phyloP scores from a whole-genome alignment of 2,888 invertebrate species.

The Lordiphosa andalusiaca region DNA sequence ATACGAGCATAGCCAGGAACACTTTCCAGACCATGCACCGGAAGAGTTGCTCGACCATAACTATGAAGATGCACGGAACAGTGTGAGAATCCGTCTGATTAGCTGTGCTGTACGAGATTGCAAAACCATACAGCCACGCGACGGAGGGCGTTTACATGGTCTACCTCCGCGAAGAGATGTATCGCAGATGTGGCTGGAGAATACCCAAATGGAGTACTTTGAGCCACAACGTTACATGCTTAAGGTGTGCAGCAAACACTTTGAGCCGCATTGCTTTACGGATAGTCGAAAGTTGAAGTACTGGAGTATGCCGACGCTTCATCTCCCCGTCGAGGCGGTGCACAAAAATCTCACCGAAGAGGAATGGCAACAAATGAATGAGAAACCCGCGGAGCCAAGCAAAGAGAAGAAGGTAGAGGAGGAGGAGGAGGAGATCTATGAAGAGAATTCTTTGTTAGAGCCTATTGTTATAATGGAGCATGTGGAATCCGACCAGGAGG shows the following conservation, averaged over 20 bases:
- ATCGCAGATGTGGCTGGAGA: conserved; percentile 65
- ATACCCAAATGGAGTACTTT: conserved; percentile 55
- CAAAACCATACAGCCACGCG: conserved; percentile 38
- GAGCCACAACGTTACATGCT: conserved; percentile 60
- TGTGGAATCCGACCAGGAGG: conserved; percentile 24
- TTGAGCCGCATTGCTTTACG: conserved; percentile 59
- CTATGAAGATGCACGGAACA: conserved; percentile 40
- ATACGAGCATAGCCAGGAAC: conserved; percentile 45
- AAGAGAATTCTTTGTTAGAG: conserved; percentile 23
- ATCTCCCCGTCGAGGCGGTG: conserved; percentile 36
- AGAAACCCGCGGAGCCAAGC: not conserved
- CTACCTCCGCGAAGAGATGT: conserved; percentile 57
- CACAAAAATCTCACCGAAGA: conserved; percentile 42
- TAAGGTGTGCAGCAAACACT: conserved; percentile 72
- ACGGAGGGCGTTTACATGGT: conserved; percentile 48
- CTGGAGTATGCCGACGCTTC: conserved; percentile 73
- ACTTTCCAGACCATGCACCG: conserved; percentile 25
- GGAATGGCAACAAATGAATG: conserved; percentile 53
- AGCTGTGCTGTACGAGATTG: conserved; percentile 57
- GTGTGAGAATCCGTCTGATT: conserved; percentile 44
- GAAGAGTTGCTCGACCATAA: conserved; percentile 22
- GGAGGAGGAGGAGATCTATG: conserved; percentile 5
- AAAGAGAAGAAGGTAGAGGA: conserved; percentile 12
- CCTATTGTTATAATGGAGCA: conserved; percentile 36
- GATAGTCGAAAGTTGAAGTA: conserved; percentile 53